Evolutionary conservation across 2,888 invertebrate species (phyloP), one percentile per base, ranked within the genome.

Genomic region (Lasioglossum marginatum): DNA sequence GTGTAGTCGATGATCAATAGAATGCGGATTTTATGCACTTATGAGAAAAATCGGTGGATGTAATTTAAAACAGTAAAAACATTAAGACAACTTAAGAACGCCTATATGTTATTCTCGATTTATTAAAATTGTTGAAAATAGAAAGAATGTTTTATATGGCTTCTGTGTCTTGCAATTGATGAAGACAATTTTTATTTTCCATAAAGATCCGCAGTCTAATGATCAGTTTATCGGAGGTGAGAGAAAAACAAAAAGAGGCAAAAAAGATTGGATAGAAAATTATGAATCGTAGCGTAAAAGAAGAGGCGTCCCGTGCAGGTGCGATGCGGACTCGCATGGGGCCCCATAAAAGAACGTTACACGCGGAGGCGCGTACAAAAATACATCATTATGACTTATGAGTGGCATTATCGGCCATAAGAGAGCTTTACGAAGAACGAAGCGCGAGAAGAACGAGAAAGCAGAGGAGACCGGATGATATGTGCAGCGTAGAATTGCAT

Each of bases 381-480:
- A 92, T 94, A 92, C 92, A 93, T 93, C 93, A 93, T 91, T 92
- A 91, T 93, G 94, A 94, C 91, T 94, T 94, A 94, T 92, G 94
- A 92, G 92, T 92, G 91, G 92, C 92, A 92, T 93, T 94, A 93
- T 92, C 92, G 92, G 89, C 80, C 68, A 70, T 71, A 76, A 43
- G 81, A 86, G 71, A 89, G 84, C 72, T 83, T 85, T 72, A 81
- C 89, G 70, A 81, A 79, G 84, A 81, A 78, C 52, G 80, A 83
- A 74, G 82, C 77, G 68, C 52, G 68, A 27, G 81, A 57, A 81
- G 43, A 43, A 79, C 75, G 83, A 87, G 85, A 83, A 27, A 81
- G 79, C 66, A 82, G 83, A 71, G 76, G 45, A 60, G 60, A 60
- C 60, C 57, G 72, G 45, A 34, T 31, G 77, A 77, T 73, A 77